A percentile compares a stretch with the other conserved stretches of the same genome.
These are phyloP conservation scores for Uria aalge DNA, from an alignment of 2,113 vertebrate genomes.

Conservation along the genomic window DNA sequence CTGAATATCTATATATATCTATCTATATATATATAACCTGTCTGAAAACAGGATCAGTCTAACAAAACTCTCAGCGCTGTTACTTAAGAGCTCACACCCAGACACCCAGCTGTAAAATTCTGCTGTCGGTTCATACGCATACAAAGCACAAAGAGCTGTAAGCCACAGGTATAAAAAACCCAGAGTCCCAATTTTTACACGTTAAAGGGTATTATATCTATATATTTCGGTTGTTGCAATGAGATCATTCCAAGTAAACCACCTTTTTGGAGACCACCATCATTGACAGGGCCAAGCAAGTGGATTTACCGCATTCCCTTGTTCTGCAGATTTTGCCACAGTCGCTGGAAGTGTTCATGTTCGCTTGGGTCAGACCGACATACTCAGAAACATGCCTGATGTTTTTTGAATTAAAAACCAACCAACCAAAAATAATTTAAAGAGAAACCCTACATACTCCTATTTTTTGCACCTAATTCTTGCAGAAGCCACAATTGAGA, in stretches of 20 bases:
- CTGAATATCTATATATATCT: too few relatives aligned
- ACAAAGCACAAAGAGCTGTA: not conserved
- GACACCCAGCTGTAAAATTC: not conserved
- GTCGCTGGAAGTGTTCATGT: not conserved
- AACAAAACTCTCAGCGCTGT: not conserved
- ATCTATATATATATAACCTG: not conserved
- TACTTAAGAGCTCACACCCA: not conserved
- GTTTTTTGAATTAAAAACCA: not conserved
- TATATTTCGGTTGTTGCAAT: not conserved
- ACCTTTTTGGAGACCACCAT: not conserved
- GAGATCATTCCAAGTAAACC: not conserved
- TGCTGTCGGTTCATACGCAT: fast-evolving
- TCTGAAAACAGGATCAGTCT: not conserved
- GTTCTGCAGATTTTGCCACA: not conserved
- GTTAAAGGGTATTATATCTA: not conserved
- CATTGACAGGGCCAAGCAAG: not conserved
- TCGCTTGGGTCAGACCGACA: not conserved
- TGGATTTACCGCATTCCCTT: not conserved
- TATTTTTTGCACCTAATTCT: not conserved
- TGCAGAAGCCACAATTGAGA: not conserved
- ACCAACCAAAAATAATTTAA: not conserved
- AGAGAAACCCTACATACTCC: not conserved
- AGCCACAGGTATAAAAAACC: not conserved
- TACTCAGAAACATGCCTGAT: not conserved
- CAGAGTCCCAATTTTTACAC: not conserved